These are phyloP conservation scores for Phalacrocorax pelagicus DNA, from an alignment of 2,113 vertebrate genomes.

Conservation along the genomic window DNA sequence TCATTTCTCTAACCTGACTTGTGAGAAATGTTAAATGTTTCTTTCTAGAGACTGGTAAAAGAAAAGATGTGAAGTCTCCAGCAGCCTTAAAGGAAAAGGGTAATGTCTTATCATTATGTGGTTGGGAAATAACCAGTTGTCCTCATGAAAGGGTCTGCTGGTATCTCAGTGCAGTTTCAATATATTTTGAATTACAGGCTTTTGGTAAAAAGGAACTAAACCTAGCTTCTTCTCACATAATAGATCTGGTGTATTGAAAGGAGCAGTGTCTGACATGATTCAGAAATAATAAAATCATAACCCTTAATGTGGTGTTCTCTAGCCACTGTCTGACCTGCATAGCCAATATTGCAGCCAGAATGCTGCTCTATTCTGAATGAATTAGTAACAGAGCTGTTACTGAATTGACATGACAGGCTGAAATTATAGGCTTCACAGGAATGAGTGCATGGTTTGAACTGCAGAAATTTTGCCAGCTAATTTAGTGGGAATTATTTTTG, in stretches of 20 bases:
- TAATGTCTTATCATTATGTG: conserved; percentile 43
- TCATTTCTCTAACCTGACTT: conserved; percentile 12
- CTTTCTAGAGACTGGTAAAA: conserved; percentile 64
- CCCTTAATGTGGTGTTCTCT: background rate
- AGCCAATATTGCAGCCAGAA: background rate
- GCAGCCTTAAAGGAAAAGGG: conserved; percentile 67
- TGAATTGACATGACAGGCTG: background rate
- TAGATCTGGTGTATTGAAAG: background rate
- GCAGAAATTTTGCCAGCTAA: background rate
- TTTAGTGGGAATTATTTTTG: background rate
- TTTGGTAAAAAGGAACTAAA: background rate
- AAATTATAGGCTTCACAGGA: background rate
- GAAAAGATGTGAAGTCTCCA: conserved; percentile 64
- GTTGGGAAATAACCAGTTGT: background rate
- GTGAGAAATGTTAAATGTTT: conserved; percentile 59
- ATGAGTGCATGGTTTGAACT: background rate
- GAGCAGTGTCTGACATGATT: background rate
- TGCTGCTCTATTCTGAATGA: background rate
- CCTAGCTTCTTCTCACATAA: background rate
- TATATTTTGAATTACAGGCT: background rate
- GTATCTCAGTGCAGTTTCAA: background rate
- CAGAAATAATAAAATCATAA: background rate
- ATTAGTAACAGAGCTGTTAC: background rate
- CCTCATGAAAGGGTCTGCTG: background rate
- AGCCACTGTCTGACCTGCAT: background rate